Evolutionary conservation across 2,888 invertebrate species (phyloP), one percentile per base, ranked within the genome.

Genomic region (Salticus scenicus): DNA sequence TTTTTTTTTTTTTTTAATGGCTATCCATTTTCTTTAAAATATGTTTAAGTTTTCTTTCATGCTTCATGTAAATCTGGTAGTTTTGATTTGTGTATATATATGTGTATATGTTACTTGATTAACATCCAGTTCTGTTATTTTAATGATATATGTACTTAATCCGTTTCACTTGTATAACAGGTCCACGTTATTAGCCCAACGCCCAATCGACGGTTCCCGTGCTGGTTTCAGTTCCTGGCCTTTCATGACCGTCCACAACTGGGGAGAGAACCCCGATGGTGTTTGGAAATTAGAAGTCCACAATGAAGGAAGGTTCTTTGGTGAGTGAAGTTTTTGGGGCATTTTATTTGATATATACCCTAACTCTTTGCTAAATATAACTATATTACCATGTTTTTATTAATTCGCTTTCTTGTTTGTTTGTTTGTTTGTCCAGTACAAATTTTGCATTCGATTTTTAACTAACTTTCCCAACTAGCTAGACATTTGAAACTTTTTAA

Each of bases 221-320:
- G 94, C 96, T 74, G 99, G 99, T 64, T 99, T 99, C 93, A 95
- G 94, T 91, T 95, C 97, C 89, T 99, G 99, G 99, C 99, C 99
- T 78, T 99, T 99, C 92, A 99, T 99, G 99, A 98, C 98, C 69
- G 98, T 93, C 87, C 99, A 99, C 92, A 97, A 95, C 91, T 99
- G 99, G 99, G 99, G 99, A 27, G 99, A 99, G 91, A 94, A 94
- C 37, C 97, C 98, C 0, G 94, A 96, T 88, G 99, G 99, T 64
- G 93, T 94, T 88, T 99, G 99, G 99, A 95, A 95, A 90, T 93
- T 99, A 86, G 97, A 98, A 92, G 96, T 99, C 87, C 97, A 97
- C 91, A 98, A 98, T 91, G 97, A 97, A 92, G 98, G 97, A 88
- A 93, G 95, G 90, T 95, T 94, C 90, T 94, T 95, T 93, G 97